These are phyloP conservation scores for Onthophagus sagittarius DNA, from an alignment of 2,888 invertebrate genomes.

Conservation along the genomic window DNA sequence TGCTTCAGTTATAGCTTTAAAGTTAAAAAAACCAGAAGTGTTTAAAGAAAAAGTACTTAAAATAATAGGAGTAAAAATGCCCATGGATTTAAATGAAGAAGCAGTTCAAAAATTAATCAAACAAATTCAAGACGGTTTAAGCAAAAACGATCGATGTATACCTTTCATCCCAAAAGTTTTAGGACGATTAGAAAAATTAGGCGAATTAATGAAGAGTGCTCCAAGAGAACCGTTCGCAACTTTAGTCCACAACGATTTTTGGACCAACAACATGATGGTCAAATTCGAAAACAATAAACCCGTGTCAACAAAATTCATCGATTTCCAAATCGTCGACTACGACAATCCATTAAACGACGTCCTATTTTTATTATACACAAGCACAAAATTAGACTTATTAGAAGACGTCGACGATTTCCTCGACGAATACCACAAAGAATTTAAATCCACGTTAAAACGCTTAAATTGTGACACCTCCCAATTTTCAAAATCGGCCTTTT, in stretches of 20 bases:
- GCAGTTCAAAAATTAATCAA: conserved; percentile 20
- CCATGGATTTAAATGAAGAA: conserved; percentile 18
- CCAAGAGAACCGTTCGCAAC: conserved; percentile 4
- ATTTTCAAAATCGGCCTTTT: conserved; percentile 44
- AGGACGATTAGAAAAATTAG: background rate
- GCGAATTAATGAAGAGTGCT: background rate
- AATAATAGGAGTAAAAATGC: conserved; percentile 32
- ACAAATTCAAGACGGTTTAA: conserved; percentile 16
- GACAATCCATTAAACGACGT: conserved; percentile 52
- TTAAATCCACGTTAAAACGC: conserved; percentile 38
- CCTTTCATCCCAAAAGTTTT: background rate
- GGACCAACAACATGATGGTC: conserved; percentile 42
- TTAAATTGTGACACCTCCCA: conserved; percentile 33
- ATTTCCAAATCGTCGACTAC: conserved; percentile 55
- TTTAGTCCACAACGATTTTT: conserved; percentile 8
- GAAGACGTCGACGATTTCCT: conserved; percentile 48
- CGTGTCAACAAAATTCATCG: conserved; percentile 49
- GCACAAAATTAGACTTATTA: conserved; percentile 45
- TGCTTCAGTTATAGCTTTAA: conserved; percentile 52
- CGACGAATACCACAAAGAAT: conserved; percentile 48
- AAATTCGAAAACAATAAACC: conserved; percentile 39
- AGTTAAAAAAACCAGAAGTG: conserved; percentile 44
- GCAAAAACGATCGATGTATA: conserved; percentile 15
- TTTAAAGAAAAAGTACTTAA: conserved; percentile 44
- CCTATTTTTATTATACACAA: conserved; percentile 53